phyloP scores from a whole-genome alignment of 1,140 invertebrate genomes.

The Philopotamus ludificatus region DNA sequence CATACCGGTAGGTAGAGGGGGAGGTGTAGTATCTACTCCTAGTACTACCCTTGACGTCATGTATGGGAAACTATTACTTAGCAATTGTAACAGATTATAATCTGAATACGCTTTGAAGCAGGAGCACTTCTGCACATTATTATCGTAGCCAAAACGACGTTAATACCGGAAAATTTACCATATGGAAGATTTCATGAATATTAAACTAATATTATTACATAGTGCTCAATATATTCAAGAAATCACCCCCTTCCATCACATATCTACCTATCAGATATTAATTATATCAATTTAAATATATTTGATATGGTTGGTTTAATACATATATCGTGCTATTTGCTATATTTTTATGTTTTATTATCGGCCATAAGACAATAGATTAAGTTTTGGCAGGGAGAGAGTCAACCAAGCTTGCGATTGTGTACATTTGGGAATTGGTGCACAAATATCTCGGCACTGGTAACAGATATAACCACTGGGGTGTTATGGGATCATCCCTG shows the following conservation, averaged over 20 bases:
- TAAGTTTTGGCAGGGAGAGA: no score
- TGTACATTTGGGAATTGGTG: slow-evolving; percentile 25
- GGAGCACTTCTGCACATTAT: slow-evolving; percentile 23
- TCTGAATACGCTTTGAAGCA: slow-evolving; percentile 33
- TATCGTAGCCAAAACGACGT: slow-evolving; percentile 33
- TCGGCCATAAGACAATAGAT: no score
- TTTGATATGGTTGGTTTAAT: no score
- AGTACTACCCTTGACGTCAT: background rate
- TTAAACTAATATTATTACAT: slow-evolving; percentile 14
- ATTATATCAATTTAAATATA: no score
- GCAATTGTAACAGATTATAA: slow-evolving; percentile 35
- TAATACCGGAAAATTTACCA: slow-evolving; percentile 34
- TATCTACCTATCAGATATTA: no score
- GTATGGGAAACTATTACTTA: slow-evolving; percentile 34
- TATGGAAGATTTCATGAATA: slow-evolving; percentile 1
- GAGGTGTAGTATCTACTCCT: no score
- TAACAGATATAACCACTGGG: slow-evolving; percentile 24
- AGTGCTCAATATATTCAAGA: no score
- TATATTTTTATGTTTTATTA: no score
- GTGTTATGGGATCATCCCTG: slow-evolving; percentile 9
- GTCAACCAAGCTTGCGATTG: slow-evolving; percentile 9
- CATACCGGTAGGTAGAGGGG: background rate
- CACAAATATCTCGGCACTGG: slow-evolving; percentile 26
- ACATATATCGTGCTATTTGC: no score
- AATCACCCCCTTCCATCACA: no score